Conservation (phyloP, 2,113 vertebrate genomes). For the Helogale parvula region DNA sequence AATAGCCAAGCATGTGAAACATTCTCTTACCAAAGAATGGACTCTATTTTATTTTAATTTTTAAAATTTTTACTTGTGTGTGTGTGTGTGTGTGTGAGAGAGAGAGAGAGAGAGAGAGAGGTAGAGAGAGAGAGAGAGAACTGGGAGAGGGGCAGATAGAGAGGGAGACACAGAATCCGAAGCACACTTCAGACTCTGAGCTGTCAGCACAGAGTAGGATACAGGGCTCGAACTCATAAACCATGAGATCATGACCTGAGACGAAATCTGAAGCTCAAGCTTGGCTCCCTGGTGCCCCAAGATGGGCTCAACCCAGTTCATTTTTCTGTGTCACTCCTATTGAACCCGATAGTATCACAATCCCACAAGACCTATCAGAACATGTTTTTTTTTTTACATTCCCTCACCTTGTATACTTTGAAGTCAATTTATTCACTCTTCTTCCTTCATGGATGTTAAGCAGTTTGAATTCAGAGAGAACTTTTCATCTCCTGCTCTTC, state of each 20-base stretch:
- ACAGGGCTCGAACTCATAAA: no score
- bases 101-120: no score
- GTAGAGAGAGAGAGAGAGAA: no score
- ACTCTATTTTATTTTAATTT: neutral
- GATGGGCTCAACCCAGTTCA: neutral
- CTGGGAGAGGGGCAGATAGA: no score
- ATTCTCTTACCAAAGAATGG: neutral
- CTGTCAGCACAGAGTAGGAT: no score
- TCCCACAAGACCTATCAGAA: neutral
- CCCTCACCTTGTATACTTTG: neutral
- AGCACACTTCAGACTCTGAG: no score
- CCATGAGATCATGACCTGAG: no score
- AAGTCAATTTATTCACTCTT: neutral
- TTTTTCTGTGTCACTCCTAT: neutral
- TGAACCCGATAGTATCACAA: neutral
- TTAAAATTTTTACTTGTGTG: no score
- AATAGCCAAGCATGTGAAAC: neutral
- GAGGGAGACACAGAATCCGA: no score
- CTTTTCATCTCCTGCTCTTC: neutral
- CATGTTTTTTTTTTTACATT: neutral
- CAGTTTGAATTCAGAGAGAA: neutral
- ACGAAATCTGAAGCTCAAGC: no score
- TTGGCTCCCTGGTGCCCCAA: neutral
- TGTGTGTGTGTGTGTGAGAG: no score
- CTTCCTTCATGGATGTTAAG: neutral